Base-by-base conservation (phyloP, 2,888 invertebrate species). In the Drosophila kuntzei region DNA sequence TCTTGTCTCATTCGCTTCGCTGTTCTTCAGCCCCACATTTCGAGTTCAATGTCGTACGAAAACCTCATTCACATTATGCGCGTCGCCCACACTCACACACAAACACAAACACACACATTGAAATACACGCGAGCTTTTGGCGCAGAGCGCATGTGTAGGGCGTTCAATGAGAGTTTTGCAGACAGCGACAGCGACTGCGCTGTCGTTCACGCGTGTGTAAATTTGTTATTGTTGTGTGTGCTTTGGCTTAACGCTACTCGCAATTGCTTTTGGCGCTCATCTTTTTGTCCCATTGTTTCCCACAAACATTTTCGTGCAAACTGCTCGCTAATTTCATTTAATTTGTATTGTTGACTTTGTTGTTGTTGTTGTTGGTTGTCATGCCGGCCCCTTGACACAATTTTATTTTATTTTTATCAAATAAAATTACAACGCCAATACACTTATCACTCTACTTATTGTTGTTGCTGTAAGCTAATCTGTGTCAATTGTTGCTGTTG, bases 11-110 rank as follows among this genome's bases (percentile, higher is more conserved):
- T 51, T 64, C 66, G 41, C 49, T 51, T 71, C 53, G 67, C 61
- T 57, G 57, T 71, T 73, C 64, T 71, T 67, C 62, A 70, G 71
- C 77, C 82, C 79, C 82, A 84, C 79, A 82, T 82, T 85, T 89
- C 85, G 89, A 90, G 90, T 90, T 90, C 90, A 90, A 90, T 90
- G 90, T 88, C 90, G 90, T 82, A 79, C 87, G 76, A 85, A 81
- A 87, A 85, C 85, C 85, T 78, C 87, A 87, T 87, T 84, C 85
- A 71, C 80, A 84, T 84, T 80, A 79, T 79, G 76, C 72, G 86
- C 69, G 78, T 74, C 76, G 68, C 80, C 68, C 80, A 63, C 79
- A 59, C 66, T 69, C 55, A 61, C 53, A 66, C 14, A 51, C 25
- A 29, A 8, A 53, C 46, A 44, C 9, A n/a, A n/a, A 32, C 20